Evolutionary conservation across 2,797 vertebrate species (phyloP), one percentile per base, ranked within the genome.

Genomic region (Pseudochromis fuscus): DNA sequence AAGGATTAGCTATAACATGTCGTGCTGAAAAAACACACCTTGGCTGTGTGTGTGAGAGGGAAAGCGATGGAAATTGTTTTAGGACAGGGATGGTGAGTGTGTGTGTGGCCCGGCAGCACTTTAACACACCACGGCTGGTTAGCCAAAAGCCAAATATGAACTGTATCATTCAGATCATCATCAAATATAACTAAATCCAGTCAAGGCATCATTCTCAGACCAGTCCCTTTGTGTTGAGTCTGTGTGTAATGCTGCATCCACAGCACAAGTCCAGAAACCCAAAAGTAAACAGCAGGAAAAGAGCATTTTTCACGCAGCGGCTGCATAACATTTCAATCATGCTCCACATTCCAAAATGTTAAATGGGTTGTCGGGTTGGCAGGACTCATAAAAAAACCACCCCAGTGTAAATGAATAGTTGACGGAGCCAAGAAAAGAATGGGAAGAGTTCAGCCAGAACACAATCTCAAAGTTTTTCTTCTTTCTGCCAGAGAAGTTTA

Each of bases 1-100:
- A 77, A 80, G 72, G 78, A 89, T 75, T 88, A 89, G 61, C 49
- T 68, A 38, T 64, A 79, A 81, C 62, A 56, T 67, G 67, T 77
- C 65, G 72, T 67, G 49, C 72, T 67, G 61, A 7, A 50, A 69
- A 68, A 58, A 68, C 9, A 55, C 55, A 82, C 61, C 68, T 73
- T 72, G 46, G 67, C 37, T 58, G 61, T 33, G 27, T 53, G 57
- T 61, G 48, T 28, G 35, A 25, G 38, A 21, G 40, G 63, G 52
- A 60, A 51, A 33, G 33, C 3, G 7, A 57, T 64, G 23, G 60
- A 56, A 62, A 50, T 58, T 58, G 46, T 65, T 68, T 55, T 28
- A 65, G 57, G 45, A 65, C 37, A 60, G 66, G 44, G 35, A 57
- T 24, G 3, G 67, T 5, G 35, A 23, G 23, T 48, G 19, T 33